Evolutionary conservation across 2,888 invertebrate species (phyloP).

Genomic region (Doris montereyensis): DNA sequence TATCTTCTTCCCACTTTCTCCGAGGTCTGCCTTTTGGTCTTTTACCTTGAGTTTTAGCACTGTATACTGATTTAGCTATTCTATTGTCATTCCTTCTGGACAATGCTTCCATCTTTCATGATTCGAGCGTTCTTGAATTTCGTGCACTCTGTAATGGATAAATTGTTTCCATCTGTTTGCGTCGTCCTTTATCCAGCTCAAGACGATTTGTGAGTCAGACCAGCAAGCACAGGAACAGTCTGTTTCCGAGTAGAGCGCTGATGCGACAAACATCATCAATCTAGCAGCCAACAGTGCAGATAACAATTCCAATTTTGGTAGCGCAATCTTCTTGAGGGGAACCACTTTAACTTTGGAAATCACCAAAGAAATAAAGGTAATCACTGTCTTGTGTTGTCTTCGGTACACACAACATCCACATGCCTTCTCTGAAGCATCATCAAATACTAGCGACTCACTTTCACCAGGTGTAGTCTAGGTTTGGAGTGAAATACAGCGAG

Average conservation of each 20-base stretch:
- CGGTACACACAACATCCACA: neutral
- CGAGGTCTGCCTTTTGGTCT: too few relatives aligned
- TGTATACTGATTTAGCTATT: too few relatives aligned
- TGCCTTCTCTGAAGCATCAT: conserved; percentile 6
- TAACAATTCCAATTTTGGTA: neutral
- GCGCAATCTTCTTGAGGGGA: neutral
- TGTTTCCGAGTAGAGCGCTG: neutral
- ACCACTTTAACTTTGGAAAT: neutral
- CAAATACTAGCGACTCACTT: neutral
- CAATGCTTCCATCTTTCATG: neutral
- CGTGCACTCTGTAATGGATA: neutral
- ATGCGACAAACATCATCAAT: neutral
- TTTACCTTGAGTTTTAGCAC: too few relatives aligned
- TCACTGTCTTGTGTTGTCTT: too few relatives aligned
- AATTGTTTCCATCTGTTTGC: neutral
- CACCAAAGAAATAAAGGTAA: neutral
- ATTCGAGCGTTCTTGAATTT: neutral
- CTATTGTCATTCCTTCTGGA: too few relatives aligned
- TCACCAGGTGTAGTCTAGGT: neutral
- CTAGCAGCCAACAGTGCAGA: neutral
- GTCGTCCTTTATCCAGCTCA: neutral
- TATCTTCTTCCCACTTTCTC: too few relatives aligned
- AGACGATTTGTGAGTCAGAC: neutral
- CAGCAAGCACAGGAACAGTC: neutral
- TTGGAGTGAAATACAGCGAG: neutral